Conservation (phyloP, 2,113 vertebrate species). For the Motacilla tschutschensis region DNA sequence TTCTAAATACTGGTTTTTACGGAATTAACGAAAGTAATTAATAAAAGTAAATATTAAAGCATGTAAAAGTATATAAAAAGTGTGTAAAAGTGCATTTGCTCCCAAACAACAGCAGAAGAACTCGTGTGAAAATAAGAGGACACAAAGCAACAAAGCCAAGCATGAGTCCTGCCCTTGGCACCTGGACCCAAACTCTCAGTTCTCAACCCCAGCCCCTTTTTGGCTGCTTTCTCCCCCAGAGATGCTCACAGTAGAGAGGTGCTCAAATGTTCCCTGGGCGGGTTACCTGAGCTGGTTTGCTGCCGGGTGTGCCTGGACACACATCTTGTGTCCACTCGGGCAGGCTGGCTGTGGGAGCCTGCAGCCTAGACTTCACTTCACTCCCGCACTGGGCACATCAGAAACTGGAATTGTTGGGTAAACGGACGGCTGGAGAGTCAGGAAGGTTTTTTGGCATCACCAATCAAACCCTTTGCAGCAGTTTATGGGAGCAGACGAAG, state of each 20-base stretch:
- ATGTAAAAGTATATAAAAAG: background rate
- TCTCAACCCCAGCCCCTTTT: background rate
- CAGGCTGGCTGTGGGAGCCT: background rate
- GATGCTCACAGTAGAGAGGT: background rate
- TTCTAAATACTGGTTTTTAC: background rate
- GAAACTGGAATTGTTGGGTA: background rate
- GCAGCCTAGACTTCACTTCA: background rate
- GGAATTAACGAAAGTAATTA: background rate
- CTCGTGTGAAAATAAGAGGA: background rate
- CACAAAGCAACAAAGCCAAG: background rate
- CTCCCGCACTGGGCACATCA: fast-evolving
- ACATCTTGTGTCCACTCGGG: fast-evolving
- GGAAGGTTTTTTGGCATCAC: background rate
- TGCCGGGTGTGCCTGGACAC: background rate
- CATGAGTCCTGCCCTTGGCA: background rate
- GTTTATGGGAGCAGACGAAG: fast-evolving
- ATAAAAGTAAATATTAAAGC: background rate
- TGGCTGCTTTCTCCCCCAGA: background rate
- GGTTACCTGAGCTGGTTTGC: background rate
- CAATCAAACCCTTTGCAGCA: fast-evolving
- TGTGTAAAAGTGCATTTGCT: background rate
- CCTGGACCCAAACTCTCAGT: background rate
- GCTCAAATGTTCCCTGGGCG: background rate
- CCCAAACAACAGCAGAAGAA: background rate
- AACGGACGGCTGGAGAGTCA: fast-evolving